Evolutionary conservation across 2,888 invertebrate species (phyloP).

Genomic region (Brenthis hecate): DNA sequence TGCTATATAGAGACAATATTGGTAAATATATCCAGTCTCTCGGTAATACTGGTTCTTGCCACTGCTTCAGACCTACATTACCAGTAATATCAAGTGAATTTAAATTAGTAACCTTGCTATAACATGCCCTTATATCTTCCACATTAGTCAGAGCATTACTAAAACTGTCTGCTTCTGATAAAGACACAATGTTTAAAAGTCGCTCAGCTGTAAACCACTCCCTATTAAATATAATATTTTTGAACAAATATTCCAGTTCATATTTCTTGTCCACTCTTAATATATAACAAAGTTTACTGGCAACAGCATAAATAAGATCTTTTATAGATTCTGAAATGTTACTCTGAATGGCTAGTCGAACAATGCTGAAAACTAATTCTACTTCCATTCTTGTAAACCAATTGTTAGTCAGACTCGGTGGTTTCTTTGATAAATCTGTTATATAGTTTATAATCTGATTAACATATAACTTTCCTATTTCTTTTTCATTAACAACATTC

Average conservation of each 20-base stretch:
- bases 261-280: conserved; percentile 82
- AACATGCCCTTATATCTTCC: conserved; percentile 72
- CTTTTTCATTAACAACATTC: conserved; percentile 54
- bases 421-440: conserved; percentile 56
- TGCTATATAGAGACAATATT: conserved; percentile 83
- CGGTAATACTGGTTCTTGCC: conserved; percentile 86
- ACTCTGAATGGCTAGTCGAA: conserved; percentile 65
- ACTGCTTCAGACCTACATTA: conserved; percentile 72
- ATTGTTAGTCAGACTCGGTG: conserved; percentile 75
- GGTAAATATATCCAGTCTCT: conserved; percentile 91
- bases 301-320: conserved; percentile 78
- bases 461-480: conserved; percentile 66
- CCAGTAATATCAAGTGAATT: conserved; percentile 58
- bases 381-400: conserved; percentile 86
- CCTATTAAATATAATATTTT: conserved; percentile 83
- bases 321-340: conserved; percentile 70
- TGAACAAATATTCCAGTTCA: conserved; percentile 82
- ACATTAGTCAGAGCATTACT: conserved; percentile 63
- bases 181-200: conserved; percentile 78
- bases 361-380: conserved; percentile 76
- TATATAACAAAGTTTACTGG: conserved; percentile 84
- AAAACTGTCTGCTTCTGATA: conserved; percentile 69
- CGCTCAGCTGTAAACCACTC: conserved; percentile 83
- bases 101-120: conserved; percentile 64
- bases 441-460: conserved; percentile 69